Base-by-base conservation (phyloP, 1,140 invertebrate genomes). In the Diorhabda elongata region DNA sequence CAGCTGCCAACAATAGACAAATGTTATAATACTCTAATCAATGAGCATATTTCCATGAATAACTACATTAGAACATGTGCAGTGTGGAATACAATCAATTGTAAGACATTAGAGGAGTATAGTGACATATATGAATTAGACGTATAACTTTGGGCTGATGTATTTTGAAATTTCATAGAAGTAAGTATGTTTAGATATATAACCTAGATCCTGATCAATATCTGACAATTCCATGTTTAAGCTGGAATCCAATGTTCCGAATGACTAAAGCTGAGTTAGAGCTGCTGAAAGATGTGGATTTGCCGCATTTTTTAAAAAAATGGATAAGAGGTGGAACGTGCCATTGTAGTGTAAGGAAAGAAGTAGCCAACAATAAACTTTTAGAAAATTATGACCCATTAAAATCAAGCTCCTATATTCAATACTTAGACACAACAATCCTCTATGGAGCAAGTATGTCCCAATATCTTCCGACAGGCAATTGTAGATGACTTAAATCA, bases 341-440 rank as follows among this genome's bases (percentile, higher is more conserved):
- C 67, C 8, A 76, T 65, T 70, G 71, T 72, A 52, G 70, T 69
- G 58, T 74, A 64, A 7, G 75, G 73, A 26, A 76, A 69, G 69
- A 68, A 74, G 68, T 71, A 76, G 52, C 59, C 73, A 59, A 76
- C 42, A 68, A 66, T 74, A 5, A 5, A 6, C 9, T 52, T 52
- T 6, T 52, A 6, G 47, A 5, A 52, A 52, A 52, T 52, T 52
- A 52, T 52, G 9, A 52, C 9, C 47, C 47, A 6, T 52, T 9
- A 5, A 9, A 52, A 52, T 9, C 47, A 52, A 52, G 9, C 9
- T 52, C 47, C 9, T 52, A 2, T 52, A 52, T 52, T 9, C 5
- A 5, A 1, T 52, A 52, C 9, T 52, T 52, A 9, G 47, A 52
- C 47, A 9, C 47, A 52, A 52, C 47, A 52, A 52, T 6, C 9